Conservation (phyloP, 2,888 invertebrate genomes). For the Adelphocoris suturalis region DNA sequence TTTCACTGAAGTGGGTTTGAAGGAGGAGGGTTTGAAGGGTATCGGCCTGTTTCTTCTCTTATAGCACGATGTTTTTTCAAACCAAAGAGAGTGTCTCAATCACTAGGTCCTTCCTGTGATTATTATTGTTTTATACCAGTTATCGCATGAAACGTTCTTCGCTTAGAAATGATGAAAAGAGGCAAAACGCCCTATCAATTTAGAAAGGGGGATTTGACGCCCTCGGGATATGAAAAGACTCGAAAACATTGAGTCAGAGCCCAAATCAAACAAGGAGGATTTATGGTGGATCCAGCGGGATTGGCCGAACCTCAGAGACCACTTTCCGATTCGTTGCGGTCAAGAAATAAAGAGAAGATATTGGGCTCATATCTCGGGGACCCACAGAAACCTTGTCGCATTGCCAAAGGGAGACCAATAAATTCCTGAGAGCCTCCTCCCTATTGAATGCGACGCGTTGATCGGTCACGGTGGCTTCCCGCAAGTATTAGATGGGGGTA, state of each 20-base stretch:
- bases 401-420: constrained; percentile 39
- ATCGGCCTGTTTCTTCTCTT: no score
- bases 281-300: neutral
- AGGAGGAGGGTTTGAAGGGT: no score
- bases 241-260: constrained; percentile 29
- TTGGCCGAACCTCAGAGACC: neutral
- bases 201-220: neutral
- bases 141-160: no score
- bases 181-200: no score
- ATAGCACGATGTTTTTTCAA: no score
- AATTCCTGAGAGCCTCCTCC: constrained; percentile 26
- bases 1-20: no score
- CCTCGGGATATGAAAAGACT: neutral
- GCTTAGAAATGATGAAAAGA: no score
- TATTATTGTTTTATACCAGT: no score
- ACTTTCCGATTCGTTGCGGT: constrained; percentile 41
- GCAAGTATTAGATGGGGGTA: constrained; percentile 3
- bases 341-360: constrained; percentile 20
- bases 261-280: constrained; percentile 36
- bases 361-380: neutral
- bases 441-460: constrained; percentile 33
- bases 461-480: constrained; percentile 33
- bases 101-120: no score
- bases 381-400: constrained; percentile 32
- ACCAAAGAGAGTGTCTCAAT: no score